Conservation (phyloP, 2,888 invertebrate genomes). For the Drosophila quinaria region DNA sequence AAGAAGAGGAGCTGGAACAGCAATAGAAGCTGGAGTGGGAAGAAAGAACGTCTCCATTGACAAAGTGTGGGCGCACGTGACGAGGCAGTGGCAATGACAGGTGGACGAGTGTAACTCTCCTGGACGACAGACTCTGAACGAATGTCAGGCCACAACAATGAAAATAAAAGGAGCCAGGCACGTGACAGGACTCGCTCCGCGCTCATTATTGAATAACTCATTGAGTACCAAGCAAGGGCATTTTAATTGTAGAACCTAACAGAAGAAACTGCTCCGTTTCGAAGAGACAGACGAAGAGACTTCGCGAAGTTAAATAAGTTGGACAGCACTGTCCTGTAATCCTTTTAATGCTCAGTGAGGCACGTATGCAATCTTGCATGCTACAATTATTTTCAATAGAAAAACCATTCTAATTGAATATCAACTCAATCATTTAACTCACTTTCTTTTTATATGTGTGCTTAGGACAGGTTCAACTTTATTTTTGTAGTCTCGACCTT, state of each 20-base stretch:
- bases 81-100: constrained; percentile 69
- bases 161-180: constrained; percentile 71
- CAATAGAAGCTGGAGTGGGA: constrained; percentile 2
- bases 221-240: constrained; percentile 1
- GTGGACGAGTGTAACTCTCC: constrained; percentile 46
- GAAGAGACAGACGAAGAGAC: constrained; percentile 1
- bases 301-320: constrained; percentile 38
- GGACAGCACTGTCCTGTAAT: constrained; percentile 67
- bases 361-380: constrained; percentile 82
- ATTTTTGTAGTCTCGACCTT: neutral
- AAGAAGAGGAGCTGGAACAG: constrained; percentile 3
- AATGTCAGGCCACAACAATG: constrained; percentile 66
- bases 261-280: constrained; percentile 9
- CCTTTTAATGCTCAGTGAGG: constrained; percentile 84
- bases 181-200: constrained; percentile 72
- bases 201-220: constrained; percentile 76
- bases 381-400: constrained; percentile 42
- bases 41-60: constrained; percentile 47
- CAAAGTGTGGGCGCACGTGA: constrained; percentile 71
- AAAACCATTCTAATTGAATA: constrained; percentile 38
- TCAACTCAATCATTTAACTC: constrained; percentile 19
- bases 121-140: constrained; percentile 3
- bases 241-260: constrained; percentile 33
- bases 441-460: constrained; percentile 2
- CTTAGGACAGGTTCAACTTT: constrained; percentile 23